Evolutionary conservation across 2,113 vertebrate species (phyloP).

Genomic region (Anolis sagrei): DNA sequence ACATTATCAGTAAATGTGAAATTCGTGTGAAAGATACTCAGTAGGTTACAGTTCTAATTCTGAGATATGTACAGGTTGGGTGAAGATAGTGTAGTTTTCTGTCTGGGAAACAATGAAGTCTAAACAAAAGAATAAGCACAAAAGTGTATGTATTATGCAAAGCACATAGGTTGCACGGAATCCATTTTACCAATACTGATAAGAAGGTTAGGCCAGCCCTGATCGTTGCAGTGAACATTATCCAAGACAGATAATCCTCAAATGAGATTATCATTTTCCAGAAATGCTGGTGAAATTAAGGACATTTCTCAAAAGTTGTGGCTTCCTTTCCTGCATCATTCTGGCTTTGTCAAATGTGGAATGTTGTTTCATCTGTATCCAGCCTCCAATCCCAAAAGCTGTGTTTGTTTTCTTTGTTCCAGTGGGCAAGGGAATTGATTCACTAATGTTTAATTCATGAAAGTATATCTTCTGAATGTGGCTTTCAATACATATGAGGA

Average conservation of each 20-base stretch:
- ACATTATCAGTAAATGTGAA: too few species aligned
- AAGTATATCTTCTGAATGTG: slow-evolving; percentile 48
- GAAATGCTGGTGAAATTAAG: background rate
- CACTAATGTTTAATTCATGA: slow-evolving; percentile 75
- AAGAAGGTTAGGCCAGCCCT: background rate
- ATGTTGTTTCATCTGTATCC: slow-evolving; percentile 39
- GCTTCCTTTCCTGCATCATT: background rate
- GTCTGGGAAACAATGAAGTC: background rate
- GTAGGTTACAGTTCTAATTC: too few species aligned
- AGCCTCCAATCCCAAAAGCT: slow-evolving; percentile 59
- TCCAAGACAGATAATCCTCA: slow-evolving; percentile 1
- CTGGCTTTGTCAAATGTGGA: slow-evolving; percentile 46
- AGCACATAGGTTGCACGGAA: too few species aligned
- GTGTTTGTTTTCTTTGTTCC: slow-evolving; percentile 64
- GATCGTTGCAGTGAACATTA: background rate
- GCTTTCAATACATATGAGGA: slow-evolving; percentile 53
- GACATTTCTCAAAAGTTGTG: slow-evolving; percentile 25
- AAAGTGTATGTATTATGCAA: too few species aligned
- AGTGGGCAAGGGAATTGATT: slow-evolving; percentile 52
- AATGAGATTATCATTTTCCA: background rate
- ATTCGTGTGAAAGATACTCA: too few species aligned
- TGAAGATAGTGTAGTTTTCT: too few species aligned
- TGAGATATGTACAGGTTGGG: too few species aligned
- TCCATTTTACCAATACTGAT: too few species aligned
- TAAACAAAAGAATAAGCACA: too few species aligned